These are phyloP conservation scores for Diabrotica undecimpunctata DNA, from an alignment of 1,140 invertebrate species.

Conservation along the genomic window DNA sequence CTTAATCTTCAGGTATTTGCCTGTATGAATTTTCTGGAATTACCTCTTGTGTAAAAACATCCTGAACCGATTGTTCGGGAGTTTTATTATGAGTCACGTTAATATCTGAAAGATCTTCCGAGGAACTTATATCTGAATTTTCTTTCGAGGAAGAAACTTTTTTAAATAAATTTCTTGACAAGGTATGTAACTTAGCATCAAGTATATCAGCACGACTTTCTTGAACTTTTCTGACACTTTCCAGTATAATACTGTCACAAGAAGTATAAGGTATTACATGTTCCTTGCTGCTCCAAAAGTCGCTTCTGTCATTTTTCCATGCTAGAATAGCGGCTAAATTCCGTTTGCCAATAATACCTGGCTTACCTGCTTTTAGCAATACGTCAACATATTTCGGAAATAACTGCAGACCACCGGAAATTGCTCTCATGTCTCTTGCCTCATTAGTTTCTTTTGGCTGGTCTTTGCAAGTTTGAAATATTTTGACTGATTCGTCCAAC, in stretches of 20 bases:
- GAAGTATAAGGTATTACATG: background rate
- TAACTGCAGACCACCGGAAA: slow-evolving; percentile 37
- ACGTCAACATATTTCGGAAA: slow-evolving; percentile 29
- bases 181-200: background rate
- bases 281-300: slow-evolving; percentile 5
- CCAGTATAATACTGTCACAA: background rate
- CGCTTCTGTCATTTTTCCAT: slow-evolving; percentile 33
- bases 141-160: too few relatives aligned
- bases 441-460: slow-evolving; percentile 22
- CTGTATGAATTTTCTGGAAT: too few relatives aligned
- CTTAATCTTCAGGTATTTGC: too few relatives aligned
- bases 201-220: background rate
- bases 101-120: too few relatives aligned
- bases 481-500: slow-evolving; percentile 36
- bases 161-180: background rate
- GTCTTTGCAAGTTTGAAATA: slow-evolving; percentile 35
- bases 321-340: slow-evolving; percentile 24
- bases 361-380: slow-evolving; percentile 22
- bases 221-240: background rate
- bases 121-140: too few relatives aligned
- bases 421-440: slow-evolving; percentile 40
- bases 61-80: too few relatives aligned
- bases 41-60: too few relatives aligned
- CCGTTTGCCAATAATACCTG: slow-evolving; percentile 14
- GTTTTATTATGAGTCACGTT: too few relatives aligned